A percentile compares a stretch with the other conserved stretches of the same genome.
Evolutionary conservation across 2,113 vertebrate genomes (phyloP).

Genomic region (Pterocles orientalis): DNA sequence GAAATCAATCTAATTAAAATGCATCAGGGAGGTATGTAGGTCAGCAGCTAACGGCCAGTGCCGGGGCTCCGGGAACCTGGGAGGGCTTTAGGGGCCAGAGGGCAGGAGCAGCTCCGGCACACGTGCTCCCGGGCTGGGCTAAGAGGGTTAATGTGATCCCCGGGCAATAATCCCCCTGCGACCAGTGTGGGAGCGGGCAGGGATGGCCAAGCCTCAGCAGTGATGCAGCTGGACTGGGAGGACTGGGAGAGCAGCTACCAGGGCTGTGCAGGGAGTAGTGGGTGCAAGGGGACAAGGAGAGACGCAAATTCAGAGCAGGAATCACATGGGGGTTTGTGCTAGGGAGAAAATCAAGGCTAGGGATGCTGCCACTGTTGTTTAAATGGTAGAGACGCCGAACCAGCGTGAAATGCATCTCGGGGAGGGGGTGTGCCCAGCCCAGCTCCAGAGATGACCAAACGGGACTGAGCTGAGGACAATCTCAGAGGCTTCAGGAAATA

Average conservation of each 20-base stretch:
- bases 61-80: not conserved
- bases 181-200: not conserved
- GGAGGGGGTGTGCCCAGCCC: not conserved
- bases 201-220: not conserved
- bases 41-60: not conserved
- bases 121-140: not conserved
- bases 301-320: not conserved
- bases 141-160: not conserved
- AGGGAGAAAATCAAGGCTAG: not conserved
- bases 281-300: not conserved
- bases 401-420: not conserved
- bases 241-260: not conserved
- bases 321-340: not conserved
- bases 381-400: not conserved
- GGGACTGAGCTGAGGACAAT: not conserved
- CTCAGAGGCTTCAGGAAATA: fast-evolving
- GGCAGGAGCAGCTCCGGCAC: not conserved
- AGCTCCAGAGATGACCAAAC: not conserved
- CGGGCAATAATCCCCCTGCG: not conserved
- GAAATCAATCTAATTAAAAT: not conserved
- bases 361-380: not conserved
- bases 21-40: not conserved
- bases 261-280: not conserved
- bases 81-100: not conserved
- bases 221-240: not conserved